A percentile compares a stretch with the other conserved stretches of the same genome.
Evolutionary conservation across 1,140 invertebrate genomes (phyloP).

Genomic region (Papilio helenus): DNA sequence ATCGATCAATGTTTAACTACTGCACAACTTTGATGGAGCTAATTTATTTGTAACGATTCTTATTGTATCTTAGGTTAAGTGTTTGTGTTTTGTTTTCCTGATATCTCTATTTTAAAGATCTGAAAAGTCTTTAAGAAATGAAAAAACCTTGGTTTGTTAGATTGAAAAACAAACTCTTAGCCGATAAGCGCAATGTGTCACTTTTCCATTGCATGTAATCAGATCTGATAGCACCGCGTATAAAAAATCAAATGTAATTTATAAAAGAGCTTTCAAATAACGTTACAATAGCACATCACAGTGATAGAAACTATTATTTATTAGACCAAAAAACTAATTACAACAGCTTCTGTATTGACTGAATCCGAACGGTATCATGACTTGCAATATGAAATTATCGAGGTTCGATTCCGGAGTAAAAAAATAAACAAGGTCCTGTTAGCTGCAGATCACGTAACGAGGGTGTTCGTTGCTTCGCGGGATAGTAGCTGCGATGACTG

Average conservation of each 20-base stretch:
- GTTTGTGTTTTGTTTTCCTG: background rate
- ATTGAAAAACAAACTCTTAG: background rate
- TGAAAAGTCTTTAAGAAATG: too few relatives aligned
- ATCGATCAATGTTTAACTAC: slow-evolving; percentile 22
- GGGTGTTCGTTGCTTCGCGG: slow-evolving; percentile 29
- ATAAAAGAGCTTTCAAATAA: background rate
- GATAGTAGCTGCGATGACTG: slow-evolving; percentile 58
- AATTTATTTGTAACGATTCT: background rate
- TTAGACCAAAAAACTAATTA: slow-evolving; percentile 26
- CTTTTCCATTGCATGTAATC: background rate
- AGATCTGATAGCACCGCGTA: background rate
- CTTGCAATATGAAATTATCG: slow-evolving; percentile 35
- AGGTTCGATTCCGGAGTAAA: slow-evolving; percentile 8
- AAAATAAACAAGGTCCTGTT: slow-evolving; percentile 35
- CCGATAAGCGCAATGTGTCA: background rate
- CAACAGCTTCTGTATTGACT: slow-evolving; percentile 34
- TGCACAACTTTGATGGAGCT: slow-evolving; percentile 26
- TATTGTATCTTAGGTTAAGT: background rate
- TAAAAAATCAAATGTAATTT: slow-evolving; percentile 26
- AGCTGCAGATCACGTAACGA: slow-evolving; percentile 39
- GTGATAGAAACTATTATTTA: slow-evolving; percentile 8
- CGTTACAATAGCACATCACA: slow-evolving; percentile 13
- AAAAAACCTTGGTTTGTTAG: background rate
- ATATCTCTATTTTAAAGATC: too few relatives aligned
- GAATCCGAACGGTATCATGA: slow-evolving; percentile 21